Evolutionary conservation across 2,888 invertebrate species (phyloP), one percentile per base, ranked within the genome.

Genomic region (Hirtodrosophila trivittata): DNA sequence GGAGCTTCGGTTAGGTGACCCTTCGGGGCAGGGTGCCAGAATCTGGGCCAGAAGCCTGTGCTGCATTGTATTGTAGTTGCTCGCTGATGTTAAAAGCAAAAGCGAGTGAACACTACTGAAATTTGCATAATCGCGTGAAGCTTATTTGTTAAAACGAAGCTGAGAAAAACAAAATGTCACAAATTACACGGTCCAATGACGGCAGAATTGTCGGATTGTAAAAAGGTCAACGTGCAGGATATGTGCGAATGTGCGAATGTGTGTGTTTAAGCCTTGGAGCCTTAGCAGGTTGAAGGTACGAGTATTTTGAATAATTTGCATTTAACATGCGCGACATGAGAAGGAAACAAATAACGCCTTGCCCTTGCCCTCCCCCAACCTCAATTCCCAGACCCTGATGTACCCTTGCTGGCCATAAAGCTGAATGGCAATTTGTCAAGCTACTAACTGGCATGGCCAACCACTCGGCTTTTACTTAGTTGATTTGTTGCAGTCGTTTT

Each of bases 241-340:
- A 54, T 55, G 28, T 54, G 47, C 32, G 37, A 45, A 63, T 64
- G 47, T 64, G 18, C 4, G 28, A 21, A 46, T 46, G 45, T 57
- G 43, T 30, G 68, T 66, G 57, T 66, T 25, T 33, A 12, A 32
- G 6, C 6, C 30, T 25, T 41, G 43, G 37, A 35, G 67, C 41
- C 46, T 49, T 13, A 58, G 47, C 64, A 72, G 67, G 66, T 63
- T 65, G 60, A 76, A 54, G 62, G 18, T 21, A 21, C 3, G 5
- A 21, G 68, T 73, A 64, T 66, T 75, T 70, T 80, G 87, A 83
- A 86, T 83, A 86, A 87, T 87, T 87, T 86, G 67, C 77, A 86
- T 83, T 87, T 83, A 83, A 82, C 82, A 82, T 82, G 82, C 87
- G 80, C 82, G 72, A 83, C 87, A 83, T 87, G 86, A 76, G 73